Conservation (phyloP, 2,797 vertebrate genomes). For the Hoplostethus mediterraneus region DNA sequence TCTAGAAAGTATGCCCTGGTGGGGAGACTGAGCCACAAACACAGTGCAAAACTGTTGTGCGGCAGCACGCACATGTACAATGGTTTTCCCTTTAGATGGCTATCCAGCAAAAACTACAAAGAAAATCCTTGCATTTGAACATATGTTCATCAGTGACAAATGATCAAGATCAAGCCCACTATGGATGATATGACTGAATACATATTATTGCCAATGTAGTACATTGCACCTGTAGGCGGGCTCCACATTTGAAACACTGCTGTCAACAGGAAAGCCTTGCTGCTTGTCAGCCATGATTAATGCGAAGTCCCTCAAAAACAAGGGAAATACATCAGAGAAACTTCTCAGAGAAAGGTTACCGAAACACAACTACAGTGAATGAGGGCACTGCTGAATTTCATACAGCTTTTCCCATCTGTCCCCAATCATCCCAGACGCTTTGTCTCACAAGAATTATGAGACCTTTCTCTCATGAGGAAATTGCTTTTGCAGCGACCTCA, state of each 20-base stretch:
- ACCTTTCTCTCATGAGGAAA: slow-evolving; percentile 75
- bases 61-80: neutral
- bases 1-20: slow-evolving; percentile 38
- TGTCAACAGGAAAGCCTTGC: slow-evolving; percentile 63
- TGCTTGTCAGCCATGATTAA: slow-evolving; percentile 76
- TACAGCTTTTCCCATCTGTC: slow-evolving; percentile 63
- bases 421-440: slow-evolving; percentile 69
- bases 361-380: slow-evolving; percentile 60
- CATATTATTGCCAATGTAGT: slow-evolving; percentile 43
- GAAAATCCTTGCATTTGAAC: slow-evolving; percentile 25
- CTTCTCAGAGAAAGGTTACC: slow-evolving; percentile 66
- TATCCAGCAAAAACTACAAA: slow-evolving; percentile 14
- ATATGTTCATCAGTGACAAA: slow-evolving; percentile 39
- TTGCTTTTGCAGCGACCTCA: slow-evolving; percentile 75
- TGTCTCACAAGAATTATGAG: slow-evolving; percentile 75
- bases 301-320: slow-evolving; percentile 70
- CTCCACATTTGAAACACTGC: slow-evolving; percentile 50
- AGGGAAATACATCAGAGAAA: slow-evolving; percentile 69
- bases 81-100: slow-evolving; percentile 18
- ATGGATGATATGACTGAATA: slow-evolving; percentile 42
- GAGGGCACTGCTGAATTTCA: slow-evolving; percentile 65
- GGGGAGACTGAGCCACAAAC: slow-evolving; percentile 21
- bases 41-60: neutral
- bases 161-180: slow-evolving; percentile 25
- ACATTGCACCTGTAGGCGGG: slow-evolving; percentile 49